phyloP scores from a whole-genome alignment of 2,113 vertebrate species.

The Cynoglossus semilaevis region DNA sequence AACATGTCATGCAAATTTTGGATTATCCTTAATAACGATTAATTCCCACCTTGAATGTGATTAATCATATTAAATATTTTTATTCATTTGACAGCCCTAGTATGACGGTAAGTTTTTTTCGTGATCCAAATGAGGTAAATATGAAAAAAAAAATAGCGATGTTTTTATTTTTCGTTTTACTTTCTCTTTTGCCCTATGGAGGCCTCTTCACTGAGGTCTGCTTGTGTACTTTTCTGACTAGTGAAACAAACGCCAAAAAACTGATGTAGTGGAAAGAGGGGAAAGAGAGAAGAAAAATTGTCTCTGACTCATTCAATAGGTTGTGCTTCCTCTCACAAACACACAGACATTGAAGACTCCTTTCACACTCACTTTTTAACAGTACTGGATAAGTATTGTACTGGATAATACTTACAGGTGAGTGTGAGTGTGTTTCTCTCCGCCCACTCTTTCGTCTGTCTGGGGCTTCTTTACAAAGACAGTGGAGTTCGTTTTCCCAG shows the following conservation, averaged over 20 bases:
- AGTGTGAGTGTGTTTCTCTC: slow-evolving; percentile 26
- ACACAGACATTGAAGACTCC: not conserved
- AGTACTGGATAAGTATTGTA: too few species aligned
- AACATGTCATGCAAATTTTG: too few species aligned
- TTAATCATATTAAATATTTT: too few species aligned
- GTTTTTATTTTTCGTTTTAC: not conserved
- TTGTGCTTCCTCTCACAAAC: not conserved
- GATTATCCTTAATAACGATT: too few species aligned
- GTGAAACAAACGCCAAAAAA: slow-evolving; percentile 48
- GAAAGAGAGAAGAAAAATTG: slow-evolving; percentile 5
- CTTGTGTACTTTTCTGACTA: slow-evolving; percentile 35
- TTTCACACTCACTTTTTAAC: too few species aligned
- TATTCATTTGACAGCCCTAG: too few species aligned
- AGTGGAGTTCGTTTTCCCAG: slow-evolving; percentile 48
- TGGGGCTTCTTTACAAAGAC: slow-evolving; percentile 7
- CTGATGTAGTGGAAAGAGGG: slow-evolving; percentile 26
- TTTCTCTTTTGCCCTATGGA: slow-evolving; percentile 18
- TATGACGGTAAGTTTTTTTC: too few species aligned
- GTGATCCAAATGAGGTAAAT: too few species aligned
- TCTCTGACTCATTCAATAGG: slow-evolving; percentile 15
- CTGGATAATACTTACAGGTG: slow-evolving; percentile 48
- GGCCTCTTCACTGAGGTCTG: slow-evolving; percentile 35
- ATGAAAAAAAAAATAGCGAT: not conserved
- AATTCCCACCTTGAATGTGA: too few species aligned
- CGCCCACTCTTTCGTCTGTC: slow-evolving; percentile 9